Conservation (phyloP, 2,888 invertebrate genomes). For the Melanophora roralis region DNA sequence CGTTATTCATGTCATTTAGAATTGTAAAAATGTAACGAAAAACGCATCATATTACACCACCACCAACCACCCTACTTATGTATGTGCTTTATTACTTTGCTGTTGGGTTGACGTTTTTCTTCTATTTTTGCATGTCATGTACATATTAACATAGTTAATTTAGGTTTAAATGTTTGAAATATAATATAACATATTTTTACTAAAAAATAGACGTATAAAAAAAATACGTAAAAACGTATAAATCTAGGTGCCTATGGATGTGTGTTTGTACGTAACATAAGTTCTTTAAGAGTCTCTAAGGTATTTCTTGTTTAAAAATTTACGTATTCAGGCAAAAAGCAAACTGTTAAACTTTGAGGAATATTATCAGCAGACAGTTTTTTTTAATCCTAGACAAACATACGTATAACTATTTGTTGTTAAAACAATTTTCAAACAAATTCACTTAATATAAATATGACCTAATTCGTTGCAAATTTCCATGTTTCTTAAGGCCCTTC, state of each 20-base stretch:
- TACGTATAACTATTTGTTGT: neutral
- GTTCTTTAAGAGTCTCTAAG: too few species aligned
- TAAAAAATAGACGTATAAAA: too few species aligned
- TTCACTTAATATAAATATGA: neutral
- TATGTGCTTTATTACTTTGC: neutral
- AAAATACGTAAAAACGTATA: too few species aligned
- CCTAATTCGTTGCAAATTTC: too few species aligned
- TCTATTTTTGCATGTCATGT: conserved; percentile 57
- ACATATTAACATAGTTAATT: conserved; percentile 58
- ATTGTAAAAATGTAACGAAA: conserved; percentile 32
- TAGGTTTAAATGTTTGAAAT: conserved; percentile 1
- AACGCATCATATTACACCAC: conserved; percentile 51
- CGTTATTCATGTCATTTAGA: conserved; percentile 53
- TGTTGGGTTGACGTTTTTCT: neutral
- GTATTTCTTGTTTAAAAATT: too few species aligned
- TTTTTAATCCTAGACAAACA: neutral
- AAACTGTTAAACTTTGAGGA: too few species aligned
- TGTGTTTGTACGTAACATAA: too few species aligned
- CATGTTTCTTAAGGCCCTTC: too few species aligned
- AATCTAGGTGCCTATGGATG: too few species aligned
- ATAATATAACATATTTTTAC: neutral
- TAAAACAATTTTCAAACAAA: neutral
- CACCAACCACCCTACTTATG: conserved; percentile 11
- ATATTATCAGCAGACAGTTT: too few species aligned
- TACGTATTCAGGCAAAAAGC: too few species aligned